Base-by-base conservation (phyloP, 2,113 vertebrate species). In the Neofelis nebulosa region DNA sequence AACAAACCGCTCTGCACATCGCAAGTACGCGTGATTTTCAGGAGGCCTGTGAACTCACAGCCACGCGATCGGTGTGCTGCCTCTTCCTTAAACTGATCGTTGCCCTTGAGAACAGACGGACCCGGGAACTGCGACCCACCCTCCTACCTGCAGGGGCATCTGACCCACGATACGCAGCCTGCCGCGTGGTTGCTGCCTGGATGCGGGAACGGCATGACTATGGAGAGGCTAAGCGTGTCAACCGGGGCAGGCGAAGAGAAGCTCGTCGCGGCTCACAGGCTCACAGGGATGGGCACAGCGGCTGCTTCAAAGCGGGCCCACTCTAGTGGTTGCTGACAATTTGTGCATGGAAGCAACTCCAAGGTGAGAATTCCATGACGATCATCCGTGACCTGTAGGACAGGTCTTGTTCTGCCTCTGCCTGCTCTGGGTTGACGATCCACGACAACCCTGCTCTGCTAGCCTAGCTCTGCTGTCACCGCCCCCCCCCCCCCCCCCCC, bases 231-330 rank as follows among this genome's bases (percentile, higher is more conserved):
- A 21, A n/a, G 79, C 29, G n/a, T 0, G 6, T 6, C 65, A 31
- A 57, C 10, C 0, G 5, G 38, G n/a, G 25, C 1, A 21, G 68
- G 63, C 50, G 27, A 11, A 55, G 31, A 52, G 88, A 36, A 83
- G 4, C 11, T 23, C 8, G 25, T 55, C 33, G 15, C 5, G 23
- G 50, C 5, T 12, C 4, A 0, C 0, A 1, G 41, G 79, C 2
- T 33, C 73, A 29, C 7, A 13, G 0, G 4, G 2, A 29, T 1
- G 5, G 15, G 13, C 63, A 11, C 3, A 31, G 61, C 2, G 19
- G 15, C 36, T n/a, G 29, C 65, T 66, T 68, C 27, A 3, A 18
- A 38, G n/a, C 1, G 1, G 7, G 12, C 11, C 4, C 4, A 4
- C 13, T 57, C 11, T 18, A 11, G 45, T 0, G 25, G 31, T 45